Percentiles rank a stretch among this genome's conserved stretches.
Conservation (phyloP, 2,113 vertebrate species). For the Origma solitaria region DNA sequence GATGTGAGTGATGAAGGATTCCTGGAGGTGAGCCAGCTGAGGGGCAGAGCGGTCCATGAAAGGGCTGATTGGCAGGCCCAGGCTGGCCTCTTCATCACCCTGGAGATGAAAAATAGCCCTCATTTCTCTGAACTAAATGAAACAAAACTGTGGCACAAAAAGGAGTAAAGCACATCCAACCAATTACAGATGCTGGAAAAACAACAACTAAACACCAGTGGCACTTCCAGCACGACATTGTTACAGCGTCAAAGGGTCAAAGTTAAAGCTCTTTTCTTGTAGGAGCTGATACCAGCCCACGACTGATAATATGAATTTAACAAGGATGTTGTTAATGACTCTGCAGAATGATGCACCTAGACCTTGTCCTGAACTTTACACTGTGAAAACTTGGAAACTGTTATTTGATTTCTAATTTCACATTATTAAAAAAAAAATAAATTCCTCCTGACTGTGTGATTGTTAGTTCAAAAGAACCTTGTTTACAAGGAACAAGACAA, state of each 20-base stretch:
- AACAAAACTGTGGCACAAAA: neutral
- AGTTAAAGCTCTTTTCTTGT: neutral
- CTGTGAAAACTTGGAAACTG: neutral
- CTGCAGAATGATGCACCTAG: neutral
- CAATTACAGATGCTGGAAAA: neutral
- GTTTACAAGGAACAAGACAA: neutral
- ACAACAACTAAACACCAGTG: neutral
- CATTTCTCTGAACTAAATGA: neutral
- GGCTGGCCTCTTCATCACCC: constrained; percentile 94
- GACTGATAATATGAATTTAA: fast-evolving
- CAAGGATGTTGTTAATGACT: neutral
- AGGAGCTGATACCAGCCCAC: neutral
- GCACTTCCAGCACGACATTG: neutral
- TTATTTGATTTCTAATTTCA: neutral
- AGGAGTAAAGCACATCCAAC: neutral
- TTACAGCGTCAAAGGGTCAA: neutral
- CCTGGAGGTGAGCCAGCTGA: constrained; percentile 94
- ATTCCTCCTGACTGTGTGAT: neutral
- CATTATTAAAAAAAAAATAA: neutral
- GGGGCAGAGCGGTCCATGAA: constrained; percentile 98
- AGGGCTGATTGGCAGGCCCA: constrained; percentile 93
- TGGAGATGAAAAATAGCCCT: constrained; percentile 12
- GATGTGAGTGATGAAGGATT: constrained; percentile 98
- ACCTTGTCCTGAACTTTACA: neutral
- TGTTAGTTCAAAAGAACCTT: neutral